phyloP scores from a whole-genome alignment of 2,113 vertebrate genomes.

The Nycticorax nycticorax region DNA sequence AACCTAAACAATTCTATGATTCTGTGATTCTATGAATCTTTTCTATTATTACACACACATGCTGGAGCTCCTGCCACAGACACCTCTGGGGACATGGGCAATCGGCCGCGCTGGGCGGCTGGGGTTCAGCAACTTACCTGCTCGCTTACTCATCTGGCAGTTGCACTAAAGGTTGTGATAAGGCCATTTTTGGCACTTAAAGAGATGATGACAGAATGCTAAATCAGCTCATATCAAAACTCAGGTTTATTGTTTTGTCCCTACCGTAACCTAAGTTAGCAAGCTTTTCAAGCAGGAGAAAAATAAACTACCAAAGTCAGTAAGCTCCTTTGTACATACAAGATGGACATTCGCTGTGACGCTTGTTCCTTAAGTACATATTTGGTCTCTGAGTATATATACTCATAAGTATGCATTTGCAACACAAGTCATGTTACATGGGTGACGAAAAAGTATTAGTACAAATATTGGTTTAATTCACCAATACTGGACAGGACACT shows the following conservation, averaged over 20 bases:
- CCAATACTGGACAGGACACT: background rate
- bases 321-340: background rate
- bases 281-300: background rate
- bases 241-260: background rate
- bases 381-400: background rate
- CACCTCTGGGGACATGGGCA: background rate
- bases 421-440: background rate
- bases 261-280: background rate
- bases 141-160: background rate
- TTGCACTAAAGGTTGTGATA: background rate
- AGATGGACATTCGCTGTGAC: background rate
- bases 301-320: background rate
- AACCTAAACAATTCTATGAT: too few species aligned
- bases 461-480: background rate
- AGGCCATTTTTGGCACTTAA: background rate
- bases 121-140: background rate
- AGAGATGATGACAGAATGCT: background rate
- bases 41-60: background rate
- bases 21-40: background rate
- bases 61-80: background rate
- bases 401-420: background rate
- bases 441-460: background rate
- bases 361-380: background rate
- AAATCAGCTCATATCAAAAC: background rate
- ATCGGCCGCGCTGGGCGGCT: accelerated